Base-by-base conservation (phyloP, 2,113 vertebrate genomes). In the Nesogale talazaci region DNA sequence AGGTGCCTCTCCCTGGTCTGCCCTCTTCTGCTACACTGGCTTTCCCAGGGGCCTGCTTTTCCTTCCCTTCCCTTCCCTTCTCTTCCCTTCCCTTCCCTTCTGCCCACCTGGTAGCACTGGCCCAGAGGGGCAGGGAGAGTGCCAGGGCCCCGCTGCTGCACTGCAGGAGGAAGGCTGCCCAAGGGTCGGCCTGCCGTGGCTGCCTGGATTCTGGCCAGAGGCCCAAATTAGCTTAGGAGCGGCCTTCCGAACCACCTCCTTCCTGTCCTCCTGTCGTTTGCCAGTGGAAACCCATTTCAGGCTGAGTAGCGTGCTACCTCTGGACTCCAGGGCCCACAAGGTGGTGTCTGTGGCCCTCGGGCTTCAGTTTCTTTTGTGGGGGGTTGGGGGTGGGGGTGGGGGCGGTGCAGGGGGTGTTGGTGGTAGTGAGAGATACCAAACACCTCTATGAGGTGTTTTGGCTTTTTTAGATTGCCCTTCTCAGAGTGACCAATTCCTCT, bases 241-340 rank as follows among this genome's bases (percentile, higher is more conserved):
- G 96, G 42, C 86, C 86, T 96, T 96, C 82, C 87, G 91, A 94
- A 97, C 97, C 92, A 97, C 91, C 91, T 88, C 75, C 70, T 95
- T 96, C 96, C 95, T 70, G 76, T 36, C 0, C 95, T 96, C 96
- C 95, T 70, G 76, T 36, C 0, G 0, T 70, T 83, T 94, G 61
- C 70, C 80, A 76, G 93, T 91, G 90, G 65, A 78, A 10, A 31
- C 1, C 40, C 46, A 27, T 92, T 42, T 79, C 83, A 11, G 52
- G 23, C 0, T 31, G 16, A 6, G 36, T 80, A 78, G 15, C 67
- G 59, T 61, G 38, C 86, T 59, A 15, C 81, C 40, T 38, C 8
- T 2, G 15, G 4, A 52, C 1, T 88, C 46, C 63, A 34, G 36
- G 0, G 20, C 15, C 25, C 19, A 15, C 25, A 17, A 77, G 34